phyloP scores from a whole-genome alignment of 1,140 invertebrate species.

The Cydia splendana region DNA sequence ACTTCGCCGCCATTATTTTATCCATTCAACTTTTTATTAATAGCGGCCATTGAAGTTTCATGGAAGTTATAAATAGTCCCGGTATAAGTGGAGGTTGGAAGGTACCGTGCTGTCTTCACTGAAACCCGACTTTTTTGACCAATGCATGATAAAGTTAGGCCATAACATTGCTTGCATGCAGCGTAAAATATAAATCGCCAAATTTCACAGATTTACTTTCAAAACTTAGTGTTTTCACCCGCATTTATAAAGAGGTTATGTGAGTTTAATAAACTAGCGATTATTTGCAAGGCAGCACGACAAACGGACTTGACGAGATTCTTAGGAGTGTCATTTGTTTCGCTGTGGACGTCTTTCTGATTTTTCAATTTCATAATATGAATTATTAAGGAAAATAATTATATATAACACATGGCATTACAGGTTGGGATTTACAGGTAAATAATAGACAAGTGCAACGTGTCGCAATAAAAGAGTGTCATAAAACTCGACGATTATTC shows the following conservation, averaged over 20 bases:
- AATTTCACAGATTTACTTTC: neutral
- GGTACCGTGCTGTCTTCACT: neutral
- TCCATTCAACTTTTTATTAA: slow-evolving; percentile 13
- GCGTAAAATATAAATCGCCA: neutral
- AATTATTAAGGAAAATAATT: too few relatives aligned
- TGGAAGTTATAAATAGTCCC: neutral
- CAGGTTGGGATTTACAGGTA: too few relatives aligned
- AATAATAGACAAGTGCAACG: too few relatives aligned
- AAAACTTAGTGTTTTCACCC: neutral
- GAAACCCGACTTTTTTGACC: neutral
- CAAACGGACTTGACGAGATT: too few relatives aligned
- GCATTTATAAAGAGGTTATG: neutral
- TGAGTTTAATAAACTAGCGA: too few relatives aligned
- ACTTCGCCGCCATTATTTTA: slow-evolving; percentile 1
- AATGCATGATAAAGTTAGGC: neutral
- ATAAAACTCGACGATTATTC: too few relatives aligned
- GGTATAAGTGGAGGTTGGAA: neutral
- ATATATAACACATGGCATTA: too few relatives aligned
- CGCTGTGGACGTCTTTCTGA: too few relatives aligned
- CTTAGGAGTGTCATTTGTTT: too few relatives aligned
- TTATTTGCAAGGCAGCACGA: too few relatives aligned
- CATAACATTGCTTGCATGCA: neutral
- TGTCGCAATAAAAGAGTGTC: too few relatives aligned
- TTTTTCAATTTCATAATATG: too few relatives aligned
- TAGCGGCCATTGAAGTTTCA: slow-evolving; percentile 10